Base-by-base conservation (phyloP, 2,797 vertebrate species). In the Synaphobranchus kaupii region DNA sequence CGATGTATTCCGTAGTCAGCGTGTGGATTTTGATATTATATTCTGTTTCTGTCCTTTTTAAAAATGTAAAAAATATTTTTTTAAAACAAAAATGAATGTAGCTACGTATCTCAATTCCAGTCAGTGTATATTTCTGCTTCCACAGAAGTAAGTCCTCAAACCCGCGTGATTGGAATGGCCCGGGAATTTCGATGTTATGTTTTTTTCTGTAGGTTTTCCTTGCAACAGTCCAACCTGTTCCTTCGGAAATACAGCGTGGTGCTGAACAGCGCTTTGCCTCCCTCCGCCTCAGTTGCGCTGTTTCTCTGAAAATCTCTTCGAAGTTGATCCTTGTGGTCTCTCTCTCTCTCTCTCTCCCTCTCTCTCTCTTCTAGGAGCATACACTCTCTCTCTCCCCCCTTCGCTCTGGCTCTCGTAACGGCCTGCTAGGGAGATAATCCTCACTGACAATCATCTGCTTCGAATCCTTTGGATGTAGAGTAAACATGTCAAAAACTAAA, bases 401-500 rank as follows among this genome's bases (percentile, higher is more conserved):
- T 84, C 58, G 83, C 84, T 87, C 86, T 83, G 85, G 85, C 56
- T 83, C 71, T 91, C 89, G 88, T 92, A 90, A 92, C 86, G 89
- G 91, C 90, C 89, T 88, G 90, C 90, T 93, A 90, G 87, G 89
- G 91, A 68, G 90, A 93, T 87, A 93, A 96, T 93, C 92, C 93
- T 91, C 93, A 90, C 91, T 92, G 92, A 93, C 94, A 91, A 91
- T 94, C 93, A 91, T 94, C 92, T 94, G 93, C 87, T 94, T 85
- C 84, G 84, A 89, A 83, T 91, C 87, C 90, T 91, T 86, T 88
- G 90, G 91, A 90, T 92, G 89, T 93, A 82, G 83, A 68, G 89
- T 93, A 82, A 78, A 68, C 88, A 47, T 86, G 86, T 89, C 78
- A 89, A 60, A 84, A 87, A 80, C 60, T 56, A 7, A 84, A 71